Evolutionary conservation across 1,140 invertebrate species (phyloP), one percentile per base, ranked within the genome.

Genomic region (Sycophaga agraensis): DNA sequence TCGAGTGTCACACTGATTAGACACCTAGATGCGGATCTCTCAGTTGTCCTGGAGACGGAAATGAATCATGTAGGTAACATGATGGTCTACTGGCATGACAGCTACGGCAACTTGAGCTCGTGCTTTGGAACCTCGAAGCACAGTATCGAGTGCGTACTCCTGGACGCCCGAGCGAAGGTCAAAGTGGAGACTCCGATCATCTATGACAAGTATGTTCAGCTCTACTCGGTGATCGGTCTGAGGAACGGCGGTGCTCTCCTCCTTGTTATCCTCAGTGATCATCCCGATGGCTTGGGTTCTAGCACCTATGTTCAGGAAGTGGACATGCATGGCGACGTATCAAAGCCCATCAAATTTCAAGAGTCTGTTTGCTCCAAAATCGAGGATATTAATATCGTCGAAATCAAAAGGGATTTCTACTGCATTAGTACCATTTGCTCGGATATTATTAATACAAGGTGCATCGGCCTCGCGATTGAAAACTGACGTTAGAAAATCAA

Each of bases 221-320:
- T 39, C 22, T 58, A 48, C 31, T 58, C 55, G 21, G 49, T 58
- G 39, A 37, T 58, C 16, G 34, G 34, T 2, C 43, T 39, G 31
- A 16, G 11, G 5, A 39, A 26, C 4, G 34, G 21, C 45, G 55
- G 49, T 17, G 35, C 55, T 1, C 2, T 58, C n/a, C 21, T 58
- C 4, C n/a, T 58, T 8, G 34, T 26, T 7, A 57, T 57, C 12
- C 17, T 55, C 1, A 55, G 39, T 26, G 40, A 4, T 21, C 39
- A 55, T 14, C 34, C 45, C 9, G 45, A 37, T 8, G 34, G n/a
- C 21, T 37, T 34, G 5, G 17, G 49, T 16, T 22, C 45, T 9
- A 22, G n/a, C 43, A 39, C 43, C 0, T 57, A 49, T 8, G 34
- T 40, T 8, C 55, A 58, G 42, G 14, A 26, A 5, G 12, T 58